Evolutionary conservation across 2,113 vertebrate genomes (phyloP).

Genomic region (Anhinga rufa): DNA sequence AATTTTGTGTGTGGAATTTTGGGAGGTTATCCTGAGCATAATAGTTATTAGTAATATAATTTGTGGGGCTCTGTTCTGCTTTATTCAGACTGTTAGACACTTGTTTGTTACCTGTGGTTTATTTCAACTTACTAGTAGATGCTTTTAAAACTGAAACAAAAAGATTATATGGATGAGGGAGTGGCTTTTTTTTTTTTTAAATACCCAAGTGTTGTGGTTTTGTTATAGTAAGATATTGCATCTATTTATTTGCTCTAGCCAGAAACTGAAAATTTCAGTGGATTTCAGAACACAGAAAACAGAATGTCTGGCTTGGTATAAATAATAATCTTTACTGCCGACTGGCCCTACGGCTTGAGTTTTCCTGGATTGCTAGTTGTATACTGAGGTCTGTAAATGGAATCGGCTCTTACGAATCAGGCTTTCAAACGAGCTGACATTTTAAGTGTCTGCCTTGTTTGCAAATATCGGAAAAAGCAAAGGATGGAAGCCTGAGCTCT

Average conservation of each 20-base stretch:
- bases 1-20: background rate
- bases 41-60: background rate
- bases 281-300: background rate
- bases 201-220: background rate
- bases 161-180: rapidly evolving
- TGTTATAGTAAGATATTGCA: background rate
- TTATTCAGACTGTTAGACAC: background rate
- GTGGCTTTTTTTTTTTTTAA: no score
- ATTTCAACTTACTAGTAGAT: background rate
- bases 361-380: rapidly evolving
- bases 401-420: background rate
- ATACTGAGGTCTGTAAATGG: background rate
- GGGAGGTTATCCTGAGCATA: background rate
- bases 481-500: background rate
- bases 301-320: background rate
- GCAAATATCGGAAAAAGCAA: background rate
- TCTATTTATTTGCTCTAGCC: background rate
- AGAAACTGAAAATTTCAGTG: background rate
- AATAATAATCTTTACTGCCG: background rate
- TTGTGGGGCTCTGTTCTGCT: background rate
- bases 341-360: background rate
- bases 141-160: background rate
- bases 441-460: background rate
- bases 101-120: background rate
- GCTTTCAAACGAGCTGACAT: background rate